phyloP scores from a whole-genome alignment of 2,888 invertebrate species.

The Gerris lacustris region DNA sequence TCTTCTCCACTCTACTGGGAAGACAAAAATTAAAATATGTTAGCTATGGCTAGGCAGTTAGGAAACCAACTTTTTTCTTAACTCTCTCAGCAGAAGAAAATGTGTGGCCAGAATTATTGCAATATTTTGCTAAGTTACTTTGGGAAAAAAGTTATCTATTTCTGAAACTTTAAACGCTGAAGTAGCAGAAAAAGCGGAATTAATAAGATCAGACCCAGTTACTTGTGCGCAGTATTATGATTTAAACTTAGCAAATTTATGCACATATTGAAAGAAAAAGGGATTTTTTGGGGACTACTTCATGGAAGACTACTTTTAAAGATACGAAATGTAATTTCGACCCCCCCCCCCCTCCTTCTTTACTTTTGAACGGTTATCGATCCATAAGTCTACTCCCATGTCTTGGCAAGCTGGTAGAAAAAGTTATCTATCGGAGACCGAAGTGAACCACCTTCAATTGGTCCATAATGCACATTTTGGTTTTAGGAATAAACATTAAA shows the following conservation, averaged over 20 bases:
- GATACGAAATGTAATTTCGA: too few species aligned
- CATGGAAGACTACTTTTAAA: too few species aligned
- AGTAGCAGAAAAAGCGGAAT: slow-evolving; percentile 14
- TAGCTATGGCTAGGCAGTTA: slow-evolving; percentile 14
- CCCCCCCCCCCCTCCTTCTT: too few species aligned
- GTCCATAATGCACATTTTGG: too few species aligned
- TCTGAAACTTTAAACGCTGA: slow-evolving; percentile 5
- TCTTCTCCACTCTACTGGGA: slow-evolving; percentile 15
- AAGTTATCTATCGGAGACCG: too few species aligned
- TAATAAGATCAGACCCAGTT: slow-evolving; percentile 15
- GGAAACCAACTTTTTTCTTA: slow-evolving; percentile 18
- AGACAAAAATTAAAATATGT: slow-evolving; percentile 12
- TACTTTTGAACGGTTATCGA: too few species aligned
- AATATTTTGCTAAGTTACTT: slow-evolving; percentile 7
- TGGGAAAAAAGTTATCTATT: neutral
- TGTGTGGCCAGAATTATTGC: slow-evolving; percentile 15
- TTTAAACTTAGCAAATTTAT: slow-evolving; percentile 16
- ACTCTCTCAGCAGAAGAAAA: slow-evolving; percentile 18
- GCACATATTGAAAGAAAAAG: slow-evolving; percentile 19
- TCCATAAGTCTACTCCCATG: too few species aligned
- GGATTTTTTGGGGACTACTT: too few species aligned
- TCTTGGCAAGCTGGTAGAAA: too few species aligned
- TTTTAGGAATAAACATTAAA: too few species aligned
- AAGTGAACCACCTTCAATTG: too few species aligned
- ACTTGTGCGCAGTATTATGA: slow-evolving; percentile 17